Percentiles rank a stretch among this genome's conserved stretches.
Conservation (phyloP, 2,888 invertebrate genomes). For the Latrodectus hesperus region DNA sequence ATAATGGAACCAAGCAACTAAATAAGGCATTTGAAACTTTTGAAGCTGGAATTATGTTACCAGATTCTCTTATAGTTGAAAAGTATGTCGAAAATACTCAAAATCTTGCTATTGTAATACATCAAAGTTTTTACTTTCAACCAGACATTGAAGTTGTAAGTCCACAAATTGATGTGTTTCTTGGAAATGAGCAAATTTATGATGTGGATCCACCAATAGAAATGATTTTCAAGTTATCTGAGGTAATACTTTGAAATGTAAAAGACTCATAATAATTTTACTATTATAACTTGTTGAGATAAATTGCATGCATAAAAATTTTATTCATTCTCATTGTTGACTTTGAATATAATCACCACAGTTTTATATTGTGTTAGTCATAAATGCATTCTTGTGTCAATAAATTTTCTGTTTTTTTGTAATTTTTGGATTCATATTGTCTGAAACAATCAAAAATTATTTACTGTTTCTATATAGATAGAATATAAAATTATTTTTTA, state of each 20-base stretch:
- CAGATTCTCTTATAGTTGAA: slow-evolving; percentile 16
- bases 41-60: slow-evolving; percentile 22
- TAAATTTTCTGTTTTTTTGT: too few relatives aligned
- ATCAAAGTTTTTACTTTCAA: background rate
- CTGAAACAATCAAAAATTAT: too few relatives aligned
- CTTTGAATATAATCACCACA: too few relatives aligned
- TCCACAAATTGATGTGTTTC: slow-evolving; percentile 30
- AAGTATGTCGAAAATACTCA: background rate
- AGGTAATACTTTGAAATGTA: slow-evolving; percentile 16
- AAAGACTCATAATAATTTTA: too few relatives aligned
- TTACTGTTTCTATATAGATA: too few relatives aligned
- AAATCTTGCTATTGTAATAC: slow-evolving; percentile 5
- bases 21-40: background rate
- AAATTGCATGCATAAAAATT: too few relatives aligned
- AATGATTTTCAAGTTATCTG: slow-evolving; percentile 33
- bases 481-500: too few relatives aligned
- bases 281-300: too few relatives aligned
- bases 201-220: slow-evolving; percentile 46
- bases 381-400: too few relatives aligned
- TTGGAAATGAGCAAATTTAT: slow-evolving; percentile 13
- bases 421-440: too few relatives aligned
- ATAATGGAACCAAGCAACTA: background rate
- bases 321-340: too few relatives aligned
- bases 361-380: too few relatives aligned
- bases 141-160: slow-evolving; percentile 37